phyloP scores from a whole-genome alignment of 2,113 vertebrate genomes.

The Neogobius melanostomus region DNA sequence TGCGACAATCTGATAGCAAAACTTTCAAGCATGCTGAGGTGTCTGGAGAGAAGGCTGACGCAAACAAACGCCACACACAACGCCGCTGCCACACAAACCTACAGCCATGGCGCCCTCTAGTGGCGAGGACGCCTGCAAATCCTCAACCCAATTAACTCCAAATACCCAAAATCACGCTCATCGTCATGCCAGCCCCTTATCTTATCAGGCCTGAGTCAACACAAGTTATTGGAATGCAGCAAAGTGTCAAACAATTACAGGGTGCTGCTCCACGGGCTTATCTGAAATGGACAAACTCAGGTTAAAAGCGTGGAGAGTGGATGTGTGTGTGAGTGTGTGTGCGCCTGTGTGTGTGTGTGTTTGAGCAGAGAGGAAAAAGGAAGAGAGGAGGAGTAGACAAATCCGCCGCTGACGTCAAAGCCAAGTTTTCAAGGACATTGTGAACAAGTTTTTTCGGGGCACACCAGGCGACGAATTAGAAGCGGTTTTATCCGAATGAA shows the following conservation, averaged over 20 bases:
- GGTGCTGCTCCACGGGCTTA: conserved; percentile 11
- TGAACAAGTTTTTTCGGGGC: neutral
- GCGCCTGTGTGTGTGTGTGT: neutral
- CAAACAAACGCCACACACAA: neutral
- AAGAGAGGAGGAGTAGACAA: neutral
- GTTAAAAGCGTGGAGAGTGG: neutral
- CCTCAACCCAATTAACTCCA: conserved; percentile 3
- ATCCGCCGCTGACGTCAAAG: conserved; percentile 4
- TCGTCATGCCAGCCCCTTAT: conserved; percentile 25
- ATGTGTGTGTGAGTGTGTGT: conserved; percentile 11
- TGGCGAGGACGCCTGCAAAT: conserved; percentile 11
- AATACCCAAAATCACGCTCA: conserved; percentile 8
- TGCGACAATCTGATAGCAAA: neutral
- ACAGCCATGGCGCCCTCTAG: conserved; percentile 52
- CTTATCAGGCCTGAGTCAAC: conserved; percentile 31
- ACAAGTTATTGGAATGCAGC: conserved; percentile 38
- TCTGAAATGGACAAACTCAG: conserved; percentile 27
- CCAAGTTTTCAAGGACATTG: neutral
- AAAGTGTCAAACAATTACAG: conserved; percentile 41
- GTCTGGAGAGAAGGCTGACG: neutral
- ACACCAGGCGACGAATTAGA: neutral
- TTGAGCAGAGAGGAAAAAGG: neutral
- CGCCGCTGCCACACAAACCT: neutral
- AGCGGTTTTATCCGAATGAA: neutral
- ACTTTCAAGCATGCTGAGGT: neutral